phyloP scores from a whole-genome alignment of 2,113 vertebrate species.

The Dromas ardeola region DNA sequence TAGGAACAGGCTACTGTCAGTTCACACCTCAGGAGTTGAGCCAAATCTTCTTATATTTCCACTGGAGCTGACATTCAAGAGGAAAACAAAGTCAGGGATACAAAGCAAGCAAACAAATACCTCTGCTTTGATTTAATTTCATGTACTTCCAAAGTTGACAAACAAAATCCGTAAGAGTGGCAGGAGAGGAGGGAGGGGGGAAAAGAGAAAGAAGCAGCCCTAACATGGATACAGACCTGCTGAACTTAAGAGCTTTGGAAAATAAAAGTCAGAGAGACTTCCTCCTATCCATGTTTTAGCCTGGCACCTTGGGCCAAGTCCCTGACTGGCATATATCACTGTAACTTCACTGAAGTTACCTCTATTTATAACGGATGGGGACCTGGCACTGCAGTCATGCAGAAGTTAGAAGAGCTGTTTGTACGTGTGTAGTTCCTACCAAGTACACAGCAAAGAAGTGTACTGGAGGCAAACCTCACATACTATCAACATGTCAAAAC shows the following conservation, averaged over 20 bases:
- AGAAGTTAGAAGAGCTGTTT: background rate
- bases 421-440: background rate
- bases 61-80: background rate
- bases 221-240: background rate
- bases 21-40: background rate
- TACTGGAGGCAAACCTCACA: background rate
- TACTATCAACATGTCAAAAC: fast-evolving
- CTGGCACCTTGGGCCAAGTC: background rate
- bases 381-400: background rate
- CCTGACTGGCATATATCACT: background rate
- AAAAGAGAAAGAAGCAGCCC: background rate
- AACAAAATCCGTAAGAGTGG: background rate
- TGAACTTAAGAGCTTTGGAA: background rate
- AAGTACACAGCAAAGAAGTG: background rate
- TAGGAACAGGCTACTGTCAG: background rate
- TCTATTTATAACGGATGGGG: background rate
- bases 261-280: background rate
- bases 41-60: background rate
- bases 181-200: background rate
- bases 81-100: background rate
- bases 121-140: background rate
- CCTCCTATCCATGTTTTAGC: background rate
- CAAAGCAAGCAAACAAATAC: background rate
- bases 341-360: background rate
- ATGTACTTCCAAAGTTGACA: background rate